phyloP scores from a whole-genome alignment of 2,797 vertebrate species.

The Silurus lanzhouensis region DNA sequence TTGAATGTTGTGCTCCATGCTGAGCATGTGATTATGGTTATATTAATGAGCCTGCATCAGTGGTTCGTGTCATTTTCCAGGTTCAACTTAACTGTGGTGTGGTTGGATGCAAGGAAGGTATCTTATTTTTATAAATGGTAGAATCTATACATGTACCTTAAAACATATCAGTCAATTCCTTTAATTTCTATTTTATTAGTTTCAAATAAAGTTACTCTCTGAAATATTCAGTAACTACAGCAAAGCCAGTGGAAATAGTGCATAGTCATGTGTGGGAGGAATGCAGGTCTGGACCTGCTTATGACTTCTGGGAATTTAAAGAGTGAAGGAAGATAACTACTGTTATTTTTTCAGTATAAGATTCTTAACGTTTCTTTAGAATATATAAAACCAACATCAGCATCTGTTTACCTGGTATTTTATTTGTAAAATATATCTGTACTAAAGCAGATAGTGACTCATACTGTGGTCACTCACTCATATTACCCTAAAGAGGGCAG shows the following conservation, averaged over 20 bases:
- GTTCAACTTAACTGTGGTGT: background rate
- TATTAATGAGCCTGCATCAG: background rate
- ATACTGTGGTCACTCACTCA: background rate
- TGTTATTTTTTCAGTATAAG: background rate
- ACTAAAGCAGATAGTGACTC: background rate
- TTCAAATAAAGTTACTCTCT: background rate
- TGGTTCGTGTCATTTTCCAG: background rate
- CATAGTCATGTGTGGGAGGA: background rate
- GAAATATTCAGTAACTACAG: background rate
- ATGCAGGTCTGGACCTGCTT: background rate
- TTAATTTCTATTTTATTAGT: background rate
- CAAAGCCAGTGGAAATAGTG: background rate
- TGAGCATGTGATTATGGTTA: slow-evolving; percentile 3
- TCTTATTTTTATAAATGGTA: background rate
- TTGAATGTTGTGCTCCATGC: slow-evolving; percentile 6
- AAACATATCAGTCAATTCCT: background rate
- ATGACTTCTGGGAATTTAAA: background rate
- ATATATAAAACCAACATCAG: background rate
- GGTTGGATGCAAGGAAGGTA: background rate
- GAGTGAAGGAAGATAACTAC: background rate
- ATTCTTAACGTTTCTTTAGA: background rate
- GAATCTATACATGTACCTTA: background rate
- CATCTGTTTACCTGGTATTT: too few species aligned
- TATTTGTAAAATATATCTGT: background rate
- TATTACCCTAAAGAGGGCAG: slow-evolving; percentile 52